Percentiles rank a stretch among this genome's conserved stretches.
Conservation (phyloP, 2,113 vertebrate species). For the Amphiprion ocellaris region DNA sequence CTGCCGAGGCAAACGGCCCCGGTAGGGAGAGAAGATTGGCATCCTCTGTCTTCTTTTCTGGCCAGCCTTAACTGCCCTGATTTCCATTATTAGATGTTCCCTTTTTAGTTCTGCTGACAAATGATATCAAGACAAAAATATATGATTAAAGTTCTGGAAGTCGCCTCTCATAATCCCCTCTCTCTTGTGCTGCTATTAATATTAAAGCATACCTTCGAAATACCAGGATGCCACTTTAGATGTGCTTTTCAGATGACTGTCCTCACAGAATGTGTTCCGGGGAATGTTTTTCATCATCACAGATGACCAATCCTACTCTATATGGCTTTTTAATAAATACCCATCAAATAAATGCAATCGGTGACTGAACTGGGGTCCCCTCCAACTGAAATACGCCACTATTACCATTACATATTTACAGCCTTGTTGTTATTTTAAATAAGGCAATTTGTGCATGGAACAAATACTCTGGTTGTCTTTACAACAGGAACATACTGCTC, state of each 20-base stretch:
- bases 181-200: conserved; percentile 38
- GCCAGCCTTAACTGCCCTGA: conserved; percentile 22
- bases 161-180: not conserved
- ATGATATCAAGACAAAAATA: conserved; percentile 29
- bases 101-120: conserved; percentile 60
- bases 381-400: not conserved
- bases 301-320: not conserved
- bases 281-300: not conserved
- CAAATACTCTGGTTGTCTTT: no score
- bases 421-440: not conserved
- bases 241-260: not conserved
- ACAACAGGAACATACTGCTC: not conserved
- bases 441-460: not conserved
- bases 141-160: conserved; percentile 26
- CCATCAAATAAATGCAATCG: not conserved
- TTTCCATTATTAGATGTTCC: conserved; percentile 55
- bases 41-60: conserved; percentile 29
- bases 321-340: not conserved
- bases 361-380: not conserved
- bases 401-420: conserved; percentile 1
- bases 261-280: not conserved
- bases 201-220: conserved; percentile 20
- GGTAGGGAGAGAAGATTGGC: conserved; percentile 13
- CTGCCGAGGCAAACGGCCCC: conserved; percentile 2
- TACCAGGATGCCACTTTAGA: conserved; percentile 11